phyloP scores from a whole-genome alignment of 2,113 vertebrate genomes.

The Philantomba maxwellii region DNA sequence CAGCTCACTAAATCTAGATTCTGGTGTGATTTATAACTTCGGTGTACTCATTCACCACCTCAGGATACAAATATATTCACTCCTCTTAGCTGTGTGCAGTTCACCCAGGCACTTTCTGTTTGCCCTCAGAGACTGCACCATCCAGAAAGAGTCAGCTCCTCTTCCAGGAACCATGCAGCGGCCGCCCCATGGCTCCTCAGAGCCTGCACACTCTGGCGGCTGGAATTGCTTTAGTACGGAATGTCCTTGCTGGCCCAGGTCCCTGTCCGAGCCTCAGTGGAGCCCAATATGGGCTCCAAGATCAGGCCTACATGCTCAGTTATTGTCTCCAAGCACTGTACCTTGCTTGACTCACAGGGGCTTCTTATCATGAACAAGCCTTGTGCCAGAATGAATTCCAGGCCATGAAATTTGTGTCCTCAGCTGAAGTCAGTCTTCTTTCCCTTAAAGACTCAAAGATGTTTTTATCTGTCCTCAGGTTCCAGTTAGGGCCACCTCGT shows the following conservation, averaged over 20 bases:
- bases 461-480: neutral
- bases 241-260: too few relatives aligned
- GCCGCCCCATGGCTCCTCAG: neutral
- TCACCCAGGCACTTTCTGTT: neutral
- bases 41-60: neutral
- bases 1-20: neutral
- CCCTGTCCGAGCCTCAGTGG: neutral
- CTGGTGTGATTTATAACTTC: neutral
- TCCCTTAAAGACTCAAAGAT: neutral
- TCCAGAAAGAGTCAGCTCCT: neutral
- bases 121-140: fast-evolving
- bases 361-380: neutral
- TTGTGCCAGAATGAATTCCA: neutral
- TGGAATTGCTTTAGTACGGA: too few relatives aligned
- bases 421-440: neutral
- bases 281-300: too few relatives aligned
- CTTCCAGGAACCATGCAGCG: neutral
- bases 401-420: neutral
- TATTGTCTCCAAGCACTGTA: neutral
- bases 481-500: neutral
- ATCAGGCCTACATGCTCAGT: fast-evolving
- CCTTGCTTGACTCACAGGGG: fast-evolving
- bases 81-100: neutral
- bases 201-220: neutral
- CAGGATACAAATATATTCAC: neutral